Percentiles rank a stretch among this genome's conserved stretches.
phyloP scores from a whole-genome alignment of 2,113 vertebrate species.

The Mesoclemmys tuberculata region DNA sequence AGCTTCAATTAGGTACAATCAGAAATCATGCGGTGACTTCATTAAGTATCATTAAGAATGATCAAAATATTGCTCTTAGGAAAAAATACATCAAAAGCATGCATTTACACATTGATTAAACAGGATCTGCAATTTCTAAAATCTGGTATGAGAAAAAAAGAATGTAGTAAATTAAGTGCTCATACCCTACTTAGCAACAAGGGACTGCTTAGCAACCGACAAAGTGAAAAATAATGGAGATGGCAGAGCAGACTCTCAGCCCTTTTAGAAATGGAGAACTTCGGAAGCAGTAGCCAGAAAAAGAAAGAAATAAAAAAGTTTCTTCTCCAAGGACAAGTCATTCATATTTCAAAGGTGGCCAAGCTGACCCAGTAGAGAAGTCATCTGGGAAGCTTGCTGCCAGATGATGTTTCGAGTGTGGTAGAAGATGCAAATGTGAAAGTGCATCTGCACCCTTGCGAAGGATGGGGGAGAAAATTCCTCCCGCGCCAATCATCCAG shows the following conservation, averaged over 20 bases:
- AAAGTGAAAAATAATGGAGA: conserved; percentile 80
- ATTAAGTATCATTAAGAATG: conserved; percentile 91
- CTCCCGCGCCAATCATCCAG: not conserved
- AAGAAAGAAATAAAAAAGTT: not conserved
- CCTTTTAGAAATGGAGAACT: conserved; percentile 21
- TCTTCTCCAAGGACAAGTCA: not conserved
- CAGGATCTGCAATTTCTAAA: conserved; percentile 86
- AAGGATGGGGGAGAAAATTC: not conserved
- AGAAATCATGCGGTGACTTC: conserved; percentile 88
- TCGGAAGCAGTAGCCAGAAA: conserved; percentile 37
- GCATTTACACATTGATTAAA: conserved; percentile 89
- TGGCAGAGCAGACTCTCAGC: conserved; percentile 68
- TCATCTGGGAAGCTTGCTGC: not conserved
- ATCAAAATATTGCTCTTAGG: conserved; percentile 90
- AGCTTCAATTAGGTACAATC: conserved; percentile 89
- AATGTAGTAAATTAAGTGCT: conserved; percentile 86
- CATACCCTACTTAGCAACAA: conserved; percentile 85
- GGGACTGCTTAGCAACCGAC: conserved; percentile 86
- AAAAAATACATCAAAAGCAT: conserved; percentile 88
- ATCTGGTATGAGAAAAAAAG: conserved; percentile 81
- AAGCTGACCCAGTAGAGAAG: not conserved
- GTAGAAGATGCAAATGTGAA: not conserved
- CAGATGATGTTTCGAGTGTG: not conserved
- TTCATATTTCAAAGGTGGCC: rapidly evolving
- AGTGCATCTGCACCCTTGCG: not conserved